phyloP scores from a whole-genome alignment of 1,140 invertebrate genomes.

The Ceratosolen fusciceps region DNA sequence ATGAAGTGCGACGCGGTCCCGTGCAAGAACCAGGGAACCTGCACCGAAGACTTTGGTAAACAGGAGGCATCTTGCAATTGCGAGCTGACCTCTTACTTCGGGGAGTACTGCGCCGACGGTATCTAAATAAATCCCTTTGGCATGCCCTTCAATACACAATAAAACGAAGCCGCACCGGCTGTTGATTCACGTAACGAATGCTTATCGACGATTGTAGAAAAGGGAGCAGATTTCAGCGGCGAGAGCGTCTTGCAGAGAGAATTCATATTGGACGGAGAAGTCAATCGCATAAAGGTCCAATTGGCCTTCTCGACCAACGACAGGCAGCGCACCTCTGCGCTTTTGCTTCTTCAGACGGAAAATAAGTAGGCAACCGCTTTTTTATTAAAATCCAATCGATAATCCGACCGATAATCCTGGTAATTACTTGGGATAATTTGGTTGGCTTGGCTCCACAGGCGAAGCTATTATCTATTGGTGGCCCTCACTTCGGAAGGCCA shows the following conservation, averaged over 20 bases:
- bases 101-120: constrained; percentile 79
- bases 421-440: neutral
- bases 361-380: constrained; percentile 80
- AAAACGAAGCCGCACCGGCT: too few relatives aligned
- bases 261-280: constrained; percentile 79
- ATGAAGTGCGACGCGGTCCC: constrained; percentile 90
- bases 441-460: constrained; percentile 69
- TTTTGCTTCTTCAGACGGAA: constrained; percentile 85
- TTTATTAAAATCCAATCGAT: too few relatives aligned
- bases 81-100: constrained; percentile 89
- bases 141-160: too few relatives aligned
- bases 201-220: constrained; percentile 77
- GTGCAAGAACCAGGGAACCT: constrained; percentile 89
- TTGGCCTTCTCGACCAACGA: constrained; percentile 87
- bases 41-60: constrained; percentile 90
- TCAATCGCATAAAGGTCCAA: constrained; percentile 83
- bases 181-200: too few relatives aligned
- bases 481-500: constrained; percentile 86
- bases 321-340: constrained; percentile 81
- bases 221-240: constrained; percentile 89
- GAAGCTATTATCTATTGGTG: constrained; percentile 86
- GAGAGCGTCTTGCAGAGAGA: constrained; percentile 85
- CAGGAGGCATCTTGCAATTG: constrained; percentile 89
- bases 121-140: too few relatives aligned
- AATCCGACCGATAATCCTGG: too few relatives aligned